phyloP scores from a whole-genome alignment of 2,888 invertebrate genomes.

The Perithous albicinctus region DNA sequence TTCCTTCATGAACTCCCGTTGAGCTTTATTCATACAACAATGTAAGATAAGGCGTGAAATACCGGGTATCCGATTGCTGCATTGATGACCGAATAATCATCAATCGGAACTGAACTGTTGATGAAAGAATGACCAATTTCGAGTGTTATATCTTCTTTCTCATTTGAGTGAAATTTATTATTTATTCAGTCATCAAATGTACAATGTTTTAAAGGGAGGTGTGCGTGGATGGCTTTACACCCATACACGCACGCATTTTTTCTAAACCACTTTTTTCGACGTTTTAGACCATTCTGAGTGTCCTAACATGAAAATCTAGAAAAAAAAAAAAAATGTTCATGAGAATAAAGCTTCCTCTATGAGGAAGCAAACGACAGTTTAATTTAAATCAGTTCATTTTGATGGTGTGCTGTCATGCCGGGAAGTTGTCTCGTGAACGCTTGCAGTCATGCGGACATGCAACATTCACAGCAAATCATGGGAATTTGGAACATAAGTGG shows the following conservation, averaged over 20 bases:
- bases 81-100: background rate
- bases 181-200: too few relatives aligned
- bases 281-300: too few relatives aligned
- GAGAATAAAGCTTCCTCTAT: too few relatives aligned
- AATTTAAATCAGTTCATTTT: conserved; percentile 37
- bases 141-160: too few relatives aligned
- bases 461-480: conserved; percentile 38
- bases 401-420: conserved; percentile 26
- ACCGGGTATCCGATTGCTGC: background rate
- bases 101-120: background rate
- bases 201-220: too few relatives aligned
- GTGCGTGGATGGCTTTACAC: too few relatives aligned
- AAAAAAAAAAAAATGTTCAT: too few relatives aligned
- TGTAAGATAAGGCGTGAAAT: background rate
- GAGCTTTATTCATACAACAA: background rate
- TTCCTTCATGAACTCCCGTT: background rate
- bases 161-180: background rate
- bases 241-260: too few relatives aligned
- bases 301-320: too few relatives aligned
- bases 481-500: conserved; percentile 63
- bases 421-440: conserved; percentile 27
- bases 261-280: too few relatives aligned
- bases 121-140: background rate
- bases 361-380: too few relatives aligned
- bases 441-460: conserved; percentile 41